Evolutionary conservation across 2,888 invertebrate genomes (phyloP), one percentile per base, ranked within the genome.

Genomic region (Acronicta psi): DNA sequence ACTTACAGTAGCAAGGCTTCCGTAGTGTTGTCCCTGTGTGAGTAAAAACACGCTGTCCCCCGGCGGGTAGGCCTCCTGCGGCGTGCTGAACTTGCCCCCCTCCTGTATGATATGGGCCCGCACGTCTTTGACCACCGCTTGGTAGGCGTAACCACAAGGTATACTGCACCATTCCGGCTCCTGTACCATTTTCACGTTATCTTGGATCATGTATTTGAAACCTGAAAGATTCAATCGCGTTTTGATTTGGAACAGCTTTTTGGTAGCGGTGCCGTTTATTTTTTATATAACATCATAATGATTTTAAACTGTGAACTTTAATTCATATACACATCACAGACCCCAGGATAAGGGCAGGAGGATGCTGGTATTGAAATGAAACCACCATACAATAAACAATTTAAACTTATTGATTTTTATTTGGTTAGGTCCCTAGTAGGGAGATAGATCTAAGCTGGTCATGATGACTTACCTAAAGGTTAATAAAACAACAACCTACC

Each of bases 1-100:
- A 83, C 93, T 82, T 0, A 98, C 98, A 80, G 96, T 95, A 45
- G 97, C 98, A 84, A 95, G 93, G 44, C 96, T 95, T 0, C 98
- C 99, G 84, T 98, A 98, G 87, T 97, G 96, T 7, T 96, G 97
- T 69, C 96, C 95, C 8, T 95, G 96, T 0, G 98, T 94, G 87
- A 98, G 95, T 29, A 94, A 71, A 85, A 98, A 98, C 73, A 98
- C 96, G 2, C 82, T 80, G 50, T 95, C 95, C 0, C 96, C 96
- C 0, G 94, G 86, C 0, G 96, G 95, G 81, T 97, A 98, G 1
- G 98, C 94, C 58, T 79, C 89, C 53, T 84, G 83, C 8, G 89
- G 87, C 9, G 91, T 84, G 42, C 80, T 79, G 77, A 77, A 89
- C 47, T 71, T 66, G 17, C 79, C 80, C 0, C 83, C 73, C 18